phyloP scores from a whole-genome alignment of 2,888 invertebrate species.

The Poecilus cupreus region DNA sequence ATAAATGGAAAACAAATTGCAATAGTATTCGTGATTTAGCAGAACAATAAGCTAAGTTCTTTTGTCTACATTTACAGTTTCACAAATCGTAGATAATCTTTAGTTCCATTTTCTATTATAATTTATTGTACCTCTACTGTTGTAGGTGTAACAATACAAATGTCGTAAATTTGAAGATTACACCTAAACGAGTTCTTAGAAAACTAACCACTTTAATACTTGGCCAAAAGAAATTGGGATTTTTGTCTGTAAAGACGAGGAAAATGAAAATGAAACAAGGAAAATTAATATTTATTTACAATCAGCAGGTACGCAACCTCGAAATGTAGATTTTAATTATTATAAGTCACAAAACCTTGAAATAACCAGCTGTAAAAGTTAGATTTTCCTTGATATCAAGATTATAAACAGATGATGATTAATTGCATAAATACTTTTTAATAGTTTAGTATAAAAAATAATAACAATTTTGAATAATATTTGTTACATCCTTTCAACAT shows the following conservation, averaged over 20 bases:
- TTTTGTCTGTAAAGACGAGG: neutral
- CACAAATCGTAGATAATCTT: too few species aligned
- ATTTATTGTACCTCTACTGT: too few species aligned
- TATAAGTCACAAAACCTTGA: constrained; percentile 21
- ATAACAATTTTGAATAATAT: neutral
- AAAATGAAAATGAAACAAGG: neutral
- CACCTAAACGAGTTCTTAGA: neutral
- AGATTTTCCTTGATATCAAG: constrained; percentile 24
- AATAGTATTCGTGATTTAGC: too few species aligned
- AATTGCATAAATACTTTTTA: neutral
- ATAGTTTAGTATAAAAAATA: neutral
- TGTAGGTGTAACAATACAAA: too few species aligned
- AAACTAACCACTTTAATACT: constrained; percentile 3
- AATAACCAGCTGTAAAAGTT: neutral
- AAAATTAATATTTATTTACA: neutral
- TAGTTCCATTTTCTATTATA: too few species aligned
- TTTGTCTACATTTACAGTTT: too few species aligned
- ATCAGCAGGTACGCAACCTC: neutral
- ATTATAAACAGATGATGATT: constrained; percentile 8
- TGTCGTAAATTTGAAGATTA: too few species aligned
- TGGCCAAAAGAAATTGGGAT: neutral
- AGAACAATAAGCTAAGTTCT: too few species aligned
- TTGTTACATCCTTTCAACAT: neutral
- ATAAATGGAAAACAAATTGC: too few species aligned
- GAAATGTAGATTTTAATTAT: constrained; percentile 21